Conservation (phyloP, 2,888 invertebrate genomes). For the Petrolisthes manimaculis region DNA sequence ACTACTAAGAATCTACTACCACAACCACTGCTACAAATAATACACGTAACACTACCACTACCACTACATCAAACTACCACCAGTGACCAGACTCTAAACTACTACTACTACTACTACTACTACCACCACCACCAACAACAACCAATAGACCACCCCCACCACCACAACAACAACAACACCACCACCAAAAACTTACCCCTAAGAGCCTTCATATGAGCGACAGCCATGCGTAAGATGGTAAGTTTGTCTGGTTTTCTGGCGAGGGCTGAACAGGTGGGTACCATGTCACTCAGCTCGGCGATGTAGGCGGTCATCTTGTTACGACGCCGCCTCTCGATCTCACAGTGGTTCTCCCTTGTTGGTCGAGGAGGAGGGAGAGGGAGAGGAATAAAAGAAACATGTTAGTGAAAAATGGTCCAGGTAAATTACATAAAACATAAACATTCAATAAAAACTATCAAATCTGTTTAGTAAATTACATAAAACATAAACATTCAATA, state of each 20-base stretch:
- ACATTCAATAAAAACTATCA: no score
- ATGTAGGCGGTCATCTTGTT: slow-evolving; percentile 99
- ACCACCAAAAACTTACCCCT: slow-evolving; percentile 77
- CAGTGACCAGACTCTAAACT: not conserved
- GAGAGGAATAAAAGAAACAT: not conserved
- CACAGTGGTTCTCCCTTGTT: slow-evolving; percentile 96
- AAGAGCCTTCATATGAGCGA: slow-evolving; percentile 98
- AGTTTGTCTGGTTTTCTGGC: slow-evolving; percentile 99
- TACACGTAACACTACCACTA: no score
- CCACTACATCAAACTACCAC: not conserved
- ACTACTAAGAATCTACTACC: not conserved
- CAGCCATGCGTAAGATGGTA: slow-evolving; percentile 98
- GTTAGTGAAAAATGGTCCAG: not conserved
- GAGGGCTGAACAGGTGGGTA: slow-evolving; percentile 97
- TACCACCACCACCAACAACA: no score
- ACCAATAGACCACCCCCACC: no score
- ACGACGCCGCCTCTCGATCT: slow-evolving; percentile 96
- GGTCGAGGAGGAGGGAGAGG: not conserved
- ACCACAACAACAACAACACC: not conserved
- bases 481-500: no score
- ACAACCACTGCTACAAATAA: not conserved
- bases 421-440: not conserved
- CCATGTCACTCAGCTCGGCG: slow-evolving; percentile 99
- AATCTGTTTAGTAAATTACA: no score
- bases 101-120: no score